Evolutionary conservation across 2,888 invertebrate genomes (phyloP), one percentile per base, ranked within the genome.

Genomic region (Harpalus rufipes): DNA sequence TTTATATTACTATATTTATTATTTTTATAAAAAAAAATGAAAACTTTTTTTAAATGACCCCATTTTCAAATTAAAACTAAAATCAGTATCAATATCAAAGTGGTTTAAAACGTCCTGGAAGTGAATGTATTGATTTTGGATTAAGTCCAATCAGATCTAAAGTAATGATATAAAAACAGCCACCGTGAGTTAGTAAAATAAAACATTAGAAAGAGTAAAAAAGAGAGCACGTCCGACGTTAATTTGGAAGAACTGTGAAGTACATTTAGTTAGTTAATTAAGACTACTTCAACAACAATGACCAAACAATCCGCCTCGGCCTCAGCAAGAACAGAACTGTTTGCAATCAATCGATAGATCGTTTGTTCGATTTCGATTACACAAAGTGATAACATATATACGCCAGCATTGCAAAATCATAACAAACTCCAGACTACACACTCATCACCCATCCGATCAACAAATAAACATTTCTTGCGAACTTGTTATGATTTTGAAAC

Each of bases 181-280:
- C 32, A 65, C 7, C 25, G 32, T 65, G 14, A 65, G 10, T 65
- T 65, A 65, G 25, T 32, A 21, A 32, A 65, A 61, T 39, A 39
- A 72, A 72, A 72, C 41, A 44, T 72, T 56, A 68, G 16, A 82
- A 68, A 44, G 21, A 72, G 56, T 65, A 72, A 68, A 83, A 74
- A 59, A 83, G 83, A 83, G 83, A 68, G 72, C 72, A 74, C 72
- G 59, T 72, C 68, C 81, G 83, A 59, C 74, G 51, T 74, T 14
- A 83, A 59, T 83, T 83, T 83, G 83, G 83, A 83, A 83, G 83
- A 83, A 83, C 82, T 68, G 82, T 82, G 82, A 82, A 82, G 58
- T 82, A 82, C 74, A 83, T 74, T 39, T 81, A 65, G 44, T 63
- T 63, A 63, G 79, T 80, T 80, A 81, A 51, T 81, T 81, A 63